Percentiles rank a stretch among this genome's conserved stretches.
These are phyloP conservation scores for Stenoptilia bipunctidactyla DNA, from an alignment of 2,888 invertebrate species.

Conservation along the genomic window DNA sequence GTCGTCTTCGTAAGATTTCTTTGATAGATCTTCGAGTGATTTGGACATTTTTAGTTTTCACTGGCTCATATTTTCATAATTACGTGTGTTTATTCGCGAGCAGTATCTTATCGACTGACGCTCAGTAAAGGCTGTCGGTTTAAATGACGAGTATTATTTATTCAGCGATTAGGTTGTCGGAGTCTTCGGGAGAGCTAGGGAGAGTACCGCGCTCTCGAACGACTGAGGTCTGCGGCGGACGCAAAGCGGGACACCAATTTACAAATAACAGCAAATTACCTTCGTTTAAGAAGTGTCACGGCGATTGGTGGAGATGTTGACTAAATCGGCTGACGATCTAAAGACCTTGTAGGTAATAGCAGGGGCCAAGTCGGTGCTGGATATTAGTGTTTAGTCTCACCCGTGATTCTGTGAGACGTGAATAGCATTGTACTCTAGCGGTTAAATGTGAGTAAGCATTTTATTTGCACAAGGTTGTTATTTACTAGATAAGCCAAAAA, in stretches of 20 bases:
- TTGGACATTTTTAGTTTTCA: conserved; percentile 35
- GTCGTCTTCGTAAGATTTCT: conserved; percentile 60
- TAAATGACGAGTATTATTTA: conserved; percentile 41
- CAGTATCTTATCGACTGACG: conserved; percentile 63
- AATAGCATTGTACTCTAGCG: not conserved
- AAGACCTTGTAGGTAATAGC: conserved; percentile 65
- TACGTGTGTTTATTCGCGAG: conserved; percentile 36
- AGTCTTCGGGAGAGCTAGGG: conserved; percentile 35
- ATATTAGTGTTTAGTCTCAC: not conserved
- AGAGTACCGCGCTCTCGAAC: conserved; percentile 51
- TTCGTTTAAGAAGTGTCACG: conserved; percentile 68
- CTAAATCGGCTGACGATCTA: conserved; percentile 62
- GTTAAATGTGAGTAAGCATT: no score
- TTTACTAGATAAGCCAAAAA: no score
- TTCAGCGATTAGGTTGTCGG: conserved; percentile 32
- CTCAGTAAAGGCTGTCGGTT: conserved; percentile 34
- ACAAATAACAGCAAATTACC: conserved; percentile 70
- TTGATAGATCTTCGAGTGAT: conserved; percentile 36
- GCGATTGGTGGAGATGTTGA: conserved; percentile 65
- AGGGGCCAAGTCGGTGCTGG: conserved; percentile 23
- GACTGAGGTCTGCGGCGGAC: conserved; percentile 57
- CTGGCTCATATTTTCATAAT: conserved; percentile 35
- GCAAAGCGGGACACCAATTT: conserved; percentile 55
- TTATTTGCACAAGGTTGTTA: no score
- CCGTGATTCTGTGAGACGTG: not conserved